Conservation (phyloP, 2,888 invertebrate species). For the Junonia oenone region DNA sequence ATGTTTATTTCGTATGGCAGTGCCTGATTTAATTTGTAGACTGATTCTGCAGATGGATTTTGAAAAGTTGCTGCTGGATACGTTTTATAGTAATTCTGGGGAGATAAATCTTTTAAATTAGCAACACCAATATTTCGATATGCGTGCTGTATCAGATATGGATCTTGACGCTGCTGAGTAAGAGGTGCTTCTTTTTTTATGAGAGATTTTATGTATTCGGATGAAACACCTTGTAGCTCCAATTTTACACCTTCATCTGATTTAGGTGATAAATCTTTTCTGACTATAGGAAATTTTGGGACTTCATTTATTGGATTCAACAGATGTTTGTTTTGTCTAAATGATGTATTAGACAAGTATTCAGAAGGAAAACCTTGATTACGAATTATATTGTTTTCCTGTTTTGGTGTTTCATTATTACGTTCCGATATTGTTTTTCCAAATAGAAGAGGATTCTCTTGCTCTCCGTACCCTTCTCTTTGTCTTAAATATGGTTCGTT, state of each 20-base stretch:
- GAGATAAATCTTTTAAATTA: not conserved
- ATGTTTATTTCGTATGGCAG: constrained; percentile 11
- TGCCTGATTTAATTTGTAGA: constrained; percentile 17
- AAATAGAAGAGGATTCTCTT: not conserved
- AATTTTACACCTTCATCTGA: constrained; percentile 1
- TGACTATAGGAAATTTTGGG: not conserved
- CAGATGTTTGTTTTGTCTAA: not conserved
- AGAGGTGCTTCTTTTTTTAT: not conserved
- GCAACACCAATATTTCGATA: not conserved
- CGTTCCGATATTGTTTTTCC: not conserved
- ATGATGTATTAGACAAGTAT: not conserved
- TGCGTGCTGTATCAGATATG: not conserved
- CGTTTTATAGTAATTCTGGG: not conserved
- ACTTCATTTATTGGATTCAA: not conserved
- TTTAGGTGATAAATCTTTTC: not conserved
- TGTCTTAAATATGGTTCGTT: not conserved
- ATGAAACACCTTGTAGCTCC: constrained; percentile 13
- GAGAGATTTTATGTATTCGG: constrained; percentile 12
- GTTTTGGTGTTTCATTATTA: not conserved
- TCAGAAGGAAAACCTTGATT: not conserved
- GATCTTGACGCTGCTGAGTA: not conserved
- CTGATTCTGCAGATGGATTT: constrained; percentile 21
- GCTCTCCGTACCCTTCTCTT: not conserved
- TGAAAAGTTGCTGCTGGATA: constrained; percentile 2
- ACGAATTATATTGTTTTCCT: not conserved